Evolutionary conservation across 2,888 invertebrate species (phyloP), one percentile per base, ranked within the genome.

Genomic region (Muschampia plurimacula): DNA sequence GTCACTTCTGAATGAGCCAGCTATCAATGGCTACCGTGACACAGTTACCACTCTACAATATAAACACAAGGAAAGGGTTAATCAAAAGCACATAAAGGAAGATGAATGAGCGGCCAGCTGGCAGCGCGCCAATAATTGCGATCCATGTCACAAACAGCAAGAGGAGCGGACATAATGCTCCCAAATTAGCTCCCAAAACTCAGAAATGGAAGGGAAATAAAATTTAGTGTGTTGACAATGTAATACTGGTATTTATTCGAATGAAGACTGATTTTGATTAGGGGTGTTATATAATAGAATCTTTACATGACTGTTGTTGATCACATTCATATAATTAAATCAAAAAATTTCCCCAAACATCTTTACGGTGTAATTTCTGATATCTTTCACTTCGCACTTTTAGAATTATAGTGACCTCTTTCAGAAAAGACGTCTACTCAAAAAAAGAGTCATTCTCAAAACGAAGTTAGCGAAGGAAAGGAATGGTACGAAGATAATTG

Each of bases 71-170:
- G 36, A 82, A 83, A 79, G 79, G 80, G 84, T 84, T 86, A 86
- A 87, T 88, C 85, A 87, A 84, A 86, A 81, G 76, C 78, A 79
- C 80, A 84, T 88, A 86, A 86, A 84, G 55, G 73, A 76, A 77
- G 78, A 77, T 76, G 79, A 78, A 80, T 77, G 80, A 79, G 55
- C 10, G 55, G 9, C 67, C 74, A 77, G 75, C 80, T 87, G 88
- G 87, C 86, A 49, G 13, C 32, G 22, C 13, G 84, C 88, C 88
- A 88, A 74, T 57, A 28, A 57, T 28, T 28, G 12, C 57, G 76
- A 77, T 77, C 74, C 66, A 74, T 75, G 72, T 39, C 67, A 36
- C 68, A 68, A 72, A 72, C 39, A 6, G 60, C 55, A 72, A 28
- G 62, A 72, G 52, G 13, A 62, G 71, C 65, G 52, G 72, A 67